Base-by-base conservation (phyloP, 1,140 invertebrate genomes). In the Trichonephila clavata region DNA sequence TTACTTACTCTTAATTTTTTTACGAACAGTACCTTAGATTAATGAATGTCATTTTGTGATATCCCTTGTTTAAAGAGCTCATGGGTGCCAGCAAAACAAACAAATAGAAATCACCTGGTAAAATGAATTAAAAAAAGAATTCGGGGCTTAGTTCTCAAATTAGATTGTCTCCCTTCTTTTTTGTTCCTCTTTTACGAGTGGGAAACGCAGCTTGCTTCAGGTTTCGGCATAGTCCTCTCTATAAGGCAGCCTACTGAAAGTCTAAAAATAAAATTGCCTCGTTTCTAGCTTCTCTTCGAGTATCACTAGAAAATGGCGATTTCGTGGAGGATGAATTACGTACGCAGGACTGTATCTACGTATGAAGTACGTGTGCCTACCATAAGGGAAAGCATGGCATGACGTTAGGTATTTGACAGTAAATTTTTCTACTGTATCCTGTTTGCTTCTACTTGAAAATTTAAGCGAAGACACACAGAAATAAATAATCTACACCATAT, bases 261-360 rank as follows among this genome's bases (percentile, higher is more conserved):
- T 71, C 91, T 92, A 92, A 92, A 92, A 92, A 92, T 92, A 92
- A 86, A 84, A 63, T 63, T 80, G 65, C 80, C 90, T 92, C 81
- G 57, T 92, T 57, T 61, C 91, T 60, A 14, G 61, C 60, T 32
- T 27, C 10, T 60, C 20, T 60, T 50, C 86, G 59, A 27, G 39
- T 88, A 88, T 63, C 27, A 71, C 86, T 71, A 88, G 59, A 71
- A 63, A 88, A 88, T 88, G n/a, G 68, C 61, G 88, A 20, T 32
- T 68, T 60, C 68, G 24, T 50, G 68, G 27, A 32, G 84, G 84
- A n/a, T 86, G 84, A 86, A 21, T 60, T 57, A 57, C 50, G 43
- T 83, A 83, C 21, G 7, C 27, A 39, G 71, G 81, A n/a, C 43
- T 83, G 20, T 21, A 20, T 83, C 81, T 57, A 83, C 81, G 50